These are phyloP conservation scores for Lithophane leautieri DNA, from an alignment of 2,888 invertebrate species.

Conservation along the genomic window DNA sequence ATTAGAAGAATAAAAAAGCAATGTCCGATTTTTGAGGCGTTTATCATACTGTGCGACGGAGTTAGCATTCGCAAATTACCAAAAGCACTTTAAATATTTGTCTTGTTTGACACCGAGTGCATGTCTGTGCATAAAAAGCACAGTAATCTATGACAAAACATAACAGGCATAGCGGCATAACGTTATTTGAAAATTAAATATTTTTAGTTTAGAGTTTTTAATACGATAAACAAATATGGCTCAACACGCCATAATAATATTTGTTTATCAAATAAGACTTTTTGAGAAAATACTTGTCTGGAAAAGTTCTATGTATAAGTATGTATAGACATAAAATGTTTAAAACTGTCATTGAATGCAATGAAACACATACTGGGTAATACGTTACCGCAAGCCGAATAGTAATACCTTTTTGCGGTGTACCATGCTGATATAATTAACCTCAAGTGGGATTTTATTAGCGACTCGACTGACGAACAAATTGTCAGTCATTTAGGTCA, in stretches of 20 bases:
- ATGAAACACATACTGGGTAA: conserved; percentile 34
- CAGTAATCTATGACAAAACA: not conserved
- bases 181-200: not conserved
- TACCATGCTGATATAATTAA: conserved; percentile 19
- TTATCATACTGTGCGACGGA: no score
- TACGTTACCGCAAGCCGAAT: conserved; percentile 45
- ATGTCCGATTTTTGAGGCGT: no score
- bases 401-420: conserved; percentile 46
- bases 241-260: no score
- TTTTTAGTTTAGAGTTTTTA: not conserved
- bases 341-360: conserved; percentile 11
- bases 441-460: conserved; percentile 26
- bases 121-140: conserved; percentile 33
- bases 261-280: no score
- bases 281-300: no score
- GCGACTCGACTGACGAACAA: conserved; percentile 19
- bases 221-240: no score
- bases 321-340: not conserved
- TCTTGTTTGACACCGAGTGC: conserved; percentile 16
- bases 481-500: conserved; percentile 31
- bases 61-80: conserved; percentile 27
- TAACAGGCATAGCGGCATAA: not conserved
- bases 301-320: no score
- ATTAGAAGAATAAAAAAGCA: no score
- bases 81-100: conserved; percentile 39